Evolutionary conservation across 2,797 vertebrate species (phyloP).

Genomic region (Tragelaphus oryx): DNA sequence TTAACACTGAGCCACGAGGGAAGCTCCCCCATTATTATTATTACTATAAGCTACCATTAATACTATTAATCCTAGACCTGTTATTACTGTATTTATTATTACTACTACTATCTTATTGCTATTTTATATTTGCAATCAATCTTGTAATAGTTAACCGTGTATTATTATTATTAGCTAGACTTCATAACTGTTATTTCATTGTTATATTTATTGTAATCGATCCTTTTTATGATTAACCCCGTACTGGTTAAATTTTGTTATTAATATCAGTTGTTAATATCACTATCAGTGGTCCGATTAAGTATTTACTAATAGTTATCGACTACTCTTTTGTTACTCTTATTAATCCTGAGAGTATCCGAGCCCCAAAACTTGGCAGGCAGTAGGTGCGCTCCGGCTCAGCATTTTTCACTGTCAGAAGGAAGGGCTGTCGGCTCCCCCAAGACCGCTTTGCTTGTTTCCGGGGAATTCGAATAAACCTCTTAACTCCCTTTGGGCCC

Average conservation of each 20-base stretch:
- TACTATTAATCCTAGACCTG: background rate
- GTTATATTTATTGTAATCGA: background rate
- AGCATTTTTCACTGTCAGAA: background rate
- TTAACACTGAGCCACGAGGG: background rate
- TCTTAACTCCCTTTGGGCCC: background rate
- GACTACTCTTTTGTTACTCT: background rate
- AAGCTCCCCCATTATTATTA: background rate
- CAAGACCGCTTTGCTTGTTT: background rate
- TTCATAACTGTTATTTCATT: background rate
- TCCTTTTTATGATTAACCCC: background rate
- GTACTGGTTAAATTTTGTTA: background rate
- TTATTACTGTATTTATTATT: background rate
- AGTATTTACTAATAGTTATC: background rate
- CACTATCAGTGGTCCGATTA: background rate
- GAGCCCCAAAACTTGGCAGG: background rate
- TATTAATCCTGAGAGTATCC: background rate
- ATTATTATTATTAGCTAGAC: background rate
- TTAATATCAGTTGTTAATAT: background rate
- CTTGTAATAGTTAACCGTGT: background rate
- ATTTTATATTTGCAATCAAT: constrained; percentile 4
- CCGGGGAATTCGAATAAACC: background rate
- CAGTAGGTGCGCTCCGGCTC: background rate
- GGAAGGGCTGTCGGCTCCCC: background rate
- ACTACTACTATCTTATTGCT: background rate
- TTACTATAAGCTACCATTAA: background rate